Evolutionary conservation across 2,888 invertebrate species (phyloP), one percentile per base, ranked within the genome.

Genomic region (Nipponacmea schrenckii): DNA sequence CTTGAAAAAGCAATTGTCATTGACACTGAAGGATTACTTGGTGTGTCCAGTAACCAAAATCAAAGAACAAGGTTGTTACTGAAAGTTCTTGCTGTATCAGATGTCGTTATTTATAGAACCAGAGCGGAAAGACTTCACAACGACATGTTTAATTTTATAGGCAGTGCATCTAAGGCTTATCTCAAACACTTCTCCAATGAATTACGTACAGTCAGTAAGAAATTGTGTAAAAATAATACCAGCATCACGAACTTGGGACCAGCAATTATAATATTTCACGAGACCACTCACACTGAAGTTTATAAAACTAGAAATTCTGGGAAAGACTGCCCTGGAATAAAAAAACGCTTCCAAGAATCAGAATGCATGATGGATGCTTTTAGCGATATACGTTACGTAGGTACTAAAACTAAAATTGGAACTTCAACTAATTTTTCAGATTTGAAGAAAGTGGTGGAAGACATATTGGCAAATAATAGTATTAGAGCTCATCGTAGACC

Each of bases 71-170:
- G 94, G 67, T 91, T 95, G 68, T 88, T 95, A 65, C 89, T 95
- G 45, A 95, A 94, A 90, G 92, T 95, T 68, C 90, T 95, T n/a
- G 94, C 94, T 7, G 92, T 95, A 68, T 94, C 94, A 3, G 95
- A 95, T 88, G 91, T 95, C 76, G 92, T 94, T 0, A 92, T 95
- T 66, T 95, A 93, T 87, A 91, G 94, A 71, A 94, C 94, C 14
- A 91, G 93, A 71, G 92, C 94, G 0, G 94, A 94, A 84, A 91
- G 94, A 67, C 87, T 95, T 56, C 93, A 93, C 83, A 91, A 92
- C 76, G 94, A 95, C 86, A 91, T 95, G 91, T 94, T 93, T 75
- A 81, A 83, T 63, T 95, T 95, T 88, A 89, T 95, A 71, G 93
- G 93, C 10, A 92, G 93, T 73, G 94, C 94, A 0, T 94, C 94